These are phyloP conservation scores for Corydoras maculifer DNA, from an alignment of 2,113 vertebrate species.

Conservation along the genomic window DNA sequence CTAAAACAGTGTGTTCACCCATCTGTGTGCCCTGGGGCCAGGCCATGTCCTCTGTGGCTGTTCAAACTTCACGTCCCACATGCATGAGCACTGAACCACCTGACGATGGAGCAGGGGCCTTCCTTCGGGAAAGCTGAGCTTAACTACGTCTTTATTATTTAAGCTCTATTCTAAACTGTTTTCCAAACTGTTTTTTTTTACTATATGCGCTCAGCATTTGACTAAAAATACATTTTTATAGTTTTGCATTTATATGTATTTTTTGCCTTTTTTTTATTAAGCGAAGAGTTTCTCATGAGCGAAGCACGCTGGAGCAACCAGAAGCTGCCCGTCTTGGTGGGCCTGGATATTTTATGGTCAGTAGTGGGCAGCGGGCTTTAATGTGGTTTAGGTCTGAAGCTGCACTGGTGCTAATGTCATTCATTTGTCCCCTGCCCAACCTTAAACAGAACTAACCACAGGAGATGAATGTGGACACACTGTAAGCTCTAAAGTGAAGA, in stretches of 20 bases:
- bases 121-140: too few species aligned
- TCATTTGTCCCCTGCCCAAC: constrained; percentile 20
- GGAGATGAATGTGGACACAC: constrained; percentile 10
- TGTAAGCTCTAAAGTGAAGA: too few species aligned
- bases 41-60: not conserved
- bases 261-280: too few species aligned
- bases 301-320: not conserved
- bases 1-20: not conserved
- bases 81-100: not conserved
- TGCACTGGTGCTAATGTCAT: constrained; percentile 13
- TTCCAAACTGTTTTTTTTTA: too few species aligned
- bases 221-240: too few species aligned
- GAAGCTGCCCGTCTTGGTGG: constrained; percentile 3
- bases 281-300: too few species aligned
- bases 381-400: constrained; percentile 28
- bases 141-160: too few species aligned
- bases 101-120: too few species aligned
- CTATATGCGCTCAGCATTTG: too few species aligned
- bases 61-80: not conserved
- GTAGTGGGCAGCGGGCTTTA: constrained; percentile 16
- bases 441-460: constrained; percentile 9
- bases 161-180: too few species aligned
- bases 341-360: constrained; percentile 22
- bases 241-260: too few species aligned
- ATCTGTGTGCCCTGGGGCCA: not conserved